Evolutionary conservation across 2,888 invertebrate genomes (phyloP), one percentile per base, ranked within the genome.

Genomic region (Hirtodrosophila trivittata): DNA sequence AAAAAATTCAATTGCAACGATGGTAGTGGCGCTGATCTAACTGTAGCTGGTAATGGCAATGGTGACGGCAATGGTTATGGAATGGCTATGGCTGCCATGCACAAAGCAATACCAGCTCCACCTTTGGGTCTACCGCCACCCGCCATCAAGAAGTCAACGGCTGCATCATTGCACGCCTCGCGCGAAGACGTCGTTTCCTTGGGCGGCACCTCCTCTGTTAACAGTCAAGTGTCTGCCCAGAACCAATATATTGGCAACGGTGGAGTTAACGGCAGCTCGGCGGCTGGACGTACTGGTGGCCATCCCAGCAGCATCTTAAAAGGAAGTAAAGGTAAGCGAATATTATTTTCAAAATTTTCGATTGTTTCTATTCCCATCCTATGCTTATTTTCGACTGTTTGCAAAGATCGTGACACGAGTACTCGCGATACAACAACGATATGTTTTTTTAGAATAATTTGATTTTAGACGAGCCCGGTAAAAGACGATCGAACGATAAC

Each of bases 171-270:
- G 80, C 76, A 88, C 62, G 75, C 80, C 35, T 88, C 87, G 39
- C 86, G 88, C 45, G 90, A 89, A 68, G 90, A 90, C 78, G 78
- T 88, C 26, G 81, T 83, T 39, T 88, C 90, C 0, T 56, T 90
- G 57, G 88, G 89, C 35, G 89, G 89, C 59, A 81, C 82, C 45
- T 89, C 89, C 45, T 89, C 90, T 39, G 51, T 87, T 32, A 89
- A 89, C 68, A 90, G 89, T 66, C 90, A 90, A 69, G 73, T 83
- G 46, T 85, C 75, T 13, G 70, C 62, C 13, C 72, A 70, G 10
- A 68, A 81, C 69, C 81, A 73, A 39, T 70, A 52, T 35, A 63
- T 59, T 46, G 65, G 63, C 46, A 76, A 73, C 35, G 70, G 65
- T 42, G 67, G 55, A 43, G 46, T 59, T 18, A 75, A 69, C 41